Conservation (phyloP, 1,140 invertebrate species). For the Diachasma alloeum region DNA sequence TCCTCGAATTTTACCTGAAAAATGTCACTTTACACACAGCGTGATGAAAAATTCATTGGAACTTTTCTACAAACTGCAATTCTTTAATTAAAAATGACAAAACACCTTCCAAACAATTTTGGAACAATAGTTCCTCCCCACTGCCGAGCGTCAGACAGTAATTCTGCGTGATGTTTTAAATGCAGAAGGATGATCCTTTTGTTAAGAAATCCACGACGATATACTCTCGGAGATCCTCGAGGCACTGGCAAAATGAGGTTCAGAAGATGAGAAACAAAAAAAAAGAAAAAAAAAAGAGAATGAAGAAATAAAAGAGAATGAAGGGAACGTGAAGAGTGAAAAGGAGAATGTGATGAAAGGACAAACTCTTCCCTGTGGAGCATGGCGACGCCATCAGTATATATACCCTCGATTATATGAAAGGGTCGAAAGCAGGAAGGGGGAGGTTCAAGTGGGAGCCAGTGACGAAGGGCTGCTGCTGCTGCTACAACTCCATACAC, state of each 20-base stretch:
- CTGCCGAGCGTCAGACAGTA: neutral
- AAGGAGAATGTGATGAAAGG: conserved; percentile 4
- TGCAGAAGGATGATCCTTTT: conserved; percentile 7
- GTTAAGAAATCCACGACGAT: neutral
- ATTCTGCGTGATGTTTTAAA: conserved; percentile 9
- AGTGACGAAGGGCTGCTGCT: neutral
- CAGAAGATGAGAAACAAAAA: neutral
- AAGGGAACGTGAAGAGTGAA: neutral
- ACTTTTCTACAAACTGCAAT: neutral
- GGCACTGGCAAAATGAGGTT: conserved; percentile 8
- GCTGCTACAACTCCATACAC: neutral
- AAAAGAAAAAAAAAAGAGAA: neutral
- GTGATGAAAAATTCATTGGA: no score
- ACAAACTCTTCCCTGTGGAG: neutral
- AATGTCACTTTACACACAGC: no score
- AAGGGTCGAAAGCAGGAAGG: neutral
- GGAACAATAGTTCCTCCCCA: neutral
- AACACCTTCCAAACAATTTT: neutral
- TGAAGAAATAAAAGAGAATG: neutral
- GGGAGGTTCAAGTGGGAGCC: conserved; percentile 1
- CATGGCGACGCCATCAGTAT: conserved; percentile 9
- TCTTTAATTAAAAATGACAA: neutral
- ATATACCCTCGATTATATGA: conserved; percentile 7
- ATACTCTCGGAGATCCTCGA: neutral
- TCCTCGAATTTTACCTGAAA: no score